Evolutionary conservation across 2,797 vertebrate species (phyloP), one percentile per base, ranked within the genome.

Genomic region (Acrossocheilus fasciatus): DNA sequence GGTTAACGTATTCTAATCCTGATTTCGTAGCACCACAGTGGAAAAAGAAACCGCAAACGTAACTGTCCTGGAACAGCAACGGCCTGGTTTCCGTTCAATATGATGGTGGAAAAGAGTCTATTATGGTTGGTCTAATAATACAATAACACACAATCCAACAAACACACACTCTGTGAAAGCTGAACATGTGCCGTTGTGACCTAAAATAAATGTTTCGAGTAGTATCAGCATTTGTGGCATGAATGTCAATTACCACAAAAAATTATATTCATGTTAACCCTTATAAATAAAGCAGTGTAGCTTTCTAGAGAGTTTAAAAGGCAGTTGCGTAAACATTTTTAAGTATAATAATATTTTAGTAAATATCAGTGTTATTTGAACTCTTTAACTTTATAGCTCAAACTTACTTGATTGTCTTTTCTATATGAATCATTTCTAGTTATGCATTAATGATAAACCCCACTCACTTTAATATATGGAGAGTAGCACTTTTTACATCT

Each of bases 21-120:
- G 20, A 23, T 70, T 69, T 70, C 26, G 41, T 20, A 23, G 64
- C 30, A 52, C 47, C 45, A 36, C 64, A 36, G 43, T 81, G 80
- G 80, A 82, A 82, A 82, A 82, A 54, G 64, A 70, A 82, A 82
- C 80, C 8, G 4, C 20, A 69, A 2, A 15, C 43, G 1, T 52
- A 54, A 82, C 64, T 70, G 80, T 6, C 12, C 66, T 10, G 43
- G 12, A 82, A 70, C 45, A 34, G 1, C 4, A 82, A 82, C 45
- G 20, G 45, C 6, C 80, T 70, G 66, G 45, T 82, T 82, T 82
- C 80, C 80, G 3, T 69, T 54, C 0, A 0, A 23, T 18, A 66
- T 52, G 64, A 50, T 52, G 6, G 11, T 69, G 80, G 80, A 82
- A 82, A 82, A 69, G 6, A 17, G 12, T 47, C 39, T 11, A 4